Evolutionary conservation across 2,888 invertebrate genomes (phyloP), one percentile per base, ranked within the genome.

Genomic region (Macaria liturata): DNA sequence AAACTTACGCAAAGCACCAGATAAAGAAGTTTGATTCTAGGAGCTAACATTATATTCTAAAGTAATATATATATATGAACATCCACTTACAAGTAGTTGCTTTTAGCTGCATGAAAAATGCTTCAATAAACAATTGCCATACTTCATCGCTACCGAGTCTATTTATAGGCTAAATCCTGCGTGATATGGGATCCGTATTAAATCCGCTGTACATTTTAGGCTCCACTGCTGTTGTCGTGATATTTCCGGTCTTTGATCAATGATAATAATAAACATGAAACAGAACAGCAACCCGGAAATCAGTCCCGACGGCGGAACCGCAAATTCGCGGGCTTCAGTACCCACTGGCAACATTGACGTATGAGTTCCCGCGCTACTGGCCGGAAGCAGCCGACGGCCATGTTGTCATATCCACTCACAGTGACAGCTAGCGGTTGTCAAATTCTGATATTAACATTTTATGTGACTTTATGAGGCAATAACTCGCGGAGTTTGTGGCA

Each of bases 341-440:
- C 60, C 56, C 51, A 56, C 54, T 64, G 66, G 64, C 67, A 66
- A 68, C 63, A 50, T 66, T 68, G 70, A 73, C 69, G 62, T 64
- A 71, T 67, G 70, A 71, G 71, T 57, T 72, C 69, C 71, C 67
- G 67, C 65, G 57, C 70, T 68, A 62, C 67, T 70, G 68, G 54
- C 54, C 70, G 70, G 70, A 70, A 64, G 60, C 51, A 43, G 62
- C 37, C 61, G 71, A 69, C 70, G 49, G 49, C 56, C 57, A 63
- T 64, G 54, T 62, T 67, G 67, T 57, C 62, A 57, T 62, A 63
- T 59, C 61, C 51, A 53, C 59, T 67, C 62, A 49, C 57, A 59
- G 8, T 58, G 53, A 59, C 58, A 65, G 59, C 43, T 59, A 59
- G 37, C 49, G 46, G 55, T 52, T 61, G 55, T 58, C 61, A 54